Conservation (phyloP, 2,113 vertebrate genomes). For the Acrocephalus arundinaceus region DNA sequence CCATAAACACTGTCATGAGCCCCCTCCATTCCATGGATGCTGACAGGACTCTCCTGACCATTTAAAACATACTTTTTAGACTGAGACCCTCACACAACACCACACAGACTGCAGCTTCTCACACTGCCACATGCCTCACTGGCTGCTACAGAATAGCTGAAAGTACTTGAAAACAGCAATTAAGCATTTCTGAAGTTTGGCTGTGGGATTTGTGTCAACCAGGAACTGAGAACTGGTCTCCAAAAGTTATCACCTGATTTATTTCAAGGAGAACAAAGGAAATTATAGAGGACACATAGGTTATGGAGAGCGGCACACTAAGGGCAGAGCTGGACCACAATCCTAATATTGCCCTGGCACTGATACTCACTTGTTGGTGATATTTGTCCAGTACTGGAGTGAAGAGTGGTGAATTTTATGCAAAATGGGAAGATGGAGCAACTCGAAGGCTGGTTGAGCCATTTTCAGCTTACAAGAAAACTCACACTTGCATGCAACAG, state of each 20-base stretch:
- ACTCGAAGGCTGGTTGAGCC: neutral
- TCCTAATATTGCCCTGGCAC: neutral
- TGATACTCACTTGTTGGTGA: neutral
- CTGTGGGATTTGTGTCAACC: neutral
- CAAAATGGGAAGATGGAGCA: neutral
- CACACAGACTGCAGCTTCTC: neutral
- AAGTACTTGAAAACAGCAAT: neutral
- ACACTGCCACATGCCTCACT: neutral
- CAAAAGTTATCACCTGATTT: neutral
- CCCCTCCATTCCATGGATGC: neutral
- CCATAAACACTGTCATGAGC: rapidly evolving
- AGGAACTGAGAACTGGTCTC: neutral
- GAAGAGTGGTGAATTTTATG: neutral
- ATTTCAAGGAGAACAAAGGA: neutral
- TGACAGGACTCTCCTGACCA: neutral
- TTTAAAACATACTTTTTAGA: neutral
- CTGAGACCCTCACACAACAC: neutral
- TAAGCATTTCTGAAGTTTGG: neutral
- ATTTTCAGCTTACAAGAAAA: neutral
- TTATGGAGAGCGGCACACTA: neutral
- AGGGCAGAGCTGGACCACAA: neutral
- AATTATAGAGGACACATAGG: neutral
- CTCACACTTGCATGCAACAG: neutral
- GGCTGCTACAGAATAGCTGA: neutral
- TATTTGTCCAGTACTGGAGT: neutral